phyloP scores from a whole-genome alignment of 2,888 invertebrate species.

The Geotrupes spiniger region DNA sequence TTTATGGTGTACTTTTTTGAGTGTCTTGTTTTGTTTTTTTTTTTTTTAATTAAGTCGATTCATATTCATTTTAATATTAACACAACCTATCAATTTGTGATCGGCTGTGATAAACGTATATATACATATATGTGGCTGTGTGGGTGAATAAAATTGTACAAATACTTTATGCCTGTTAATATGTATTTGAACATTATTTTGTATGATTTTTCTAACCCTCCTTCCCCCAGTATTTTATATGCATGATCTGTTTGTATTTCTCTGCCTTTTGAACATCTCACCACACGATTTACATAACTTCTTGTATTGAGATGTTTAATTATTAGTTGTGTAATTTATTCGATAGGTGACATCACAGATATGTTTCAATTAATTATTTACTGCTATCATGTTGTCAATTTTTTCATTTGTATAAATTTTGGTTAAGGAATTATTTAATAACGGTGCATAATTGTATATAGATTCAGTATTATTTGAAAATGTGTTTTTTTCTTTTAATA shows the following conservation, averaged over 20 bases:
- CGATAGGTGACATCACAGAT: too few species aligned
- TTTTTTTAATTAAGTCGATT: slow-evolving; percentile 3
- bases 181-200: slow-evolving; percentile 18
- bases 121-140: slow-evolving; percentile 18
- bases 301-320: too few species aligned
- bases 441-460: too few species aligned
- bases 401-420: background rate
- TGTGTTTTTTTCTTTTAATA: slow-evolving; percentile 4
- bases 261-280: too few species aligned
- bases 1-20: slow-evolving; percentile 5
- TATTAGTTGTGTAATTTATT: too few species aligned
- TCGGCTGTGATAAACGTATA: slow-evolving; percentile 24
- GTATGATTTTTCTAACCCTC: slow-evolving; percentile 12
- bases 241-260: slow-evolving; percentile 13
- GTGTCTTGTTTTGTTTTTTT: slow-evolving; percentile 6
- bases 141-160: slow-evolving; percentile 22
- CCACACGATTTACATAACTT: too few species aligned
- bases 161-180: slow-evolving; percentile 22
- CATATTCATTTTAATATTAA: slow-evolving; percentile 8
- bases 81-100: slow-evolving; percentile 24
- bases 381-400: background rate
- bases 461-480: too few species aligned
- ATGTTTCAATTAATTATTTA: background rate
- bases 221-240: slow-evolving; percentile 12
- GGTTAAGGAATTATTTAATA: background rate